Conservation (phyloP, 2,888 invertebrate species). For the Ischnus inquisitorius region DNA sequence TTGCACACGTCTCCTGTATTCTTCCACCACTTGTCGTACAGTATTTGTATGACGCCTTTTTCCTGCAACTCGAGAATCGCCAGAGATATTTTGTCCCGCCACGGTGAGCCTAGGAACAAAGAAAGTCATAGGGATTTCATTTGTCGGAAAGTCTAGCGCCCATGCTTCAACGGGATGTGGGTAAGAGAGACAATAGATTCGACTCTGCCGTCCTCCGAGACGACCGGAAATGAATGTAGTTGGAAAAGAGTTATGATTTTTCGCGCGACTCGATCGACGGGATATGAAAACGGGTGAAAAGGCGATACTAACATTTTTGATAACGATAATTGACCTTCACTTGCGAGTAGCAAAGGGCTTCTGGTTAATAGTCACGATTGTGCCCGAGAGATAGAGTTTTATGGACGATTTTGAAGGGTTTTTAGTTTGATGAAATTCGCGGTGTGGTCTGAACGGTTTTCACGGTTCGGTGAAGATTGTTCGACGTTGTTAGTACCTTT, state of each 20-base stretch:
- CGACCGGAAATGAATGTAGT: slow-evolving; percentile 25
- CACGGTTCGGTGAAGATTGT: background rate
- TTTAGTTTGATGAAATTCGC: no score
- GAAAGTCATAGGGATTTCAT: slow-evolving; percentile 14
- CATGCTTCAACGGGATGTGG: background rate
- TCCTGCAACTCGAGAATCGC: slow-evolving; percentile 98
- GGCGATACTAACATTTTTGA: no score
- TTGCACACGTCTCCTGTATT: slow-evolving; percentile 97
- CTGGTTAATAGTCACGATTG: no score
- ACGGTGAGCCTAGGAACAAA: slow-evolving; percentile 90
- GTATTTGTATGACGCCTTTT: slow-evolving; percentile 95
- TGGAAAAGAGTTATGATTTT: no score
- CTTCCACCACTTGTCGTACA: slow-evolving; percentile 99
- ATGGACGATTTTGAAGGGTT: background rate
- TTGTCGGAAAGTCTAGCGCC: background rate
- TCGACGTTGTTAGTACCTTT: slow-evolving; percentile 88
- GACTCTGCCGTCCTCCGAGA: background rate
- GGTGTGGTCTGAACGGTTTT: background rate
- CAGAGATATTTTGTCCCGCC: slow-evolving; percentile 98
- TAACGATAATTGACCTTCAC: no score
- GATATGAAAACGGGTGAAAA: background rate
- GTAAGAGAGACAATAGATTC: background rate
- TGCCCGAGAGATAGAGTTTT: background rate
- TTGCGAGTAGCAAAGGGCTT: no score
- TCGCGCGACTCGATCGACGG: background rate